Base-by-base conservation (phyloP, 2,888 invertebrate genomes). In the Helleia helle region DNA sequence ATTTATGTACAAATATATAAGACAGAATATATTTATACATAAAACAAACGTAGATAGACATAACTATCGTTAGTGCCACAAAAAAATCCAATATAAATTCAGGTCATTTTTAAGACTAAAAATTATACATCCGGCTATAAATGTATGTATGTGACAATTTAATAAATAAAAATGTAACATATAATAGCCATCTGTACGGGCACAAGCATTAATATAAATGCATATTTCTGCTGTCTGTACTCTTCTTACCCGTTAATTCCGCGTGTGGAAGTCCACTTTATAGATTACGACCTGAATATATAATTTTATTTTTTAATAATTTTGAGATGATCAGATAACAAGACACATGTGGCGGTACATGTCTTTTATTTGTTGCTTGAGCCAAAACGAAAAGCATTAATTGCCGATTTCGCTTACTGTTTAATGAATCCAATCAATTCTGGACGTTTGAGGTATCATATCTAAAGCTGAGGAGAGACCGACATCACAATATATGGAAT, bases 371-470 rank as follows among this genome's bases (percentile, higher is more conserved):
- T 40, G 44, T 42, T 41, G 36, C 44, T 27, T 38, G 34, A 44
- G 25, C 28, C 24, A 18, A 40, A 30, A 50, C 47, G 42, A 43
- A 41, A 34, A 40, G 22, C 40, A 47, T 49, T 43, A 47, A 50
- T 43, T 42, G 42, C 46, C 46, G 44, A 30, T 43, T 50, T 36
- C 44, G 44, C 30, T 49, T 47, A 46, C 48, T 41, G 38, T 42
- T 44, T 51, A 51, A 53, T 43, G 45, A 46, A 42, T 48, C 38
- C 31, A 53, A 54, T 54, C 48, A 49, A 50, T 53, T 51, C 53
- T 47, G 43, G 38, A 46, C 46, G 38, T 34, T 11, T 34, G 34
- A 18, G n/a, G 22, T 34, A 22, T 34, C 18, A 34, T 18, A 12
- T 12, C 18, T 22, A 22, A 34, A 34, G 12, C 22, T 34, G 11